Conservation (phyloP, 2,797 vertebrate species). For the Platyrinchus mystaceus region DNA sequence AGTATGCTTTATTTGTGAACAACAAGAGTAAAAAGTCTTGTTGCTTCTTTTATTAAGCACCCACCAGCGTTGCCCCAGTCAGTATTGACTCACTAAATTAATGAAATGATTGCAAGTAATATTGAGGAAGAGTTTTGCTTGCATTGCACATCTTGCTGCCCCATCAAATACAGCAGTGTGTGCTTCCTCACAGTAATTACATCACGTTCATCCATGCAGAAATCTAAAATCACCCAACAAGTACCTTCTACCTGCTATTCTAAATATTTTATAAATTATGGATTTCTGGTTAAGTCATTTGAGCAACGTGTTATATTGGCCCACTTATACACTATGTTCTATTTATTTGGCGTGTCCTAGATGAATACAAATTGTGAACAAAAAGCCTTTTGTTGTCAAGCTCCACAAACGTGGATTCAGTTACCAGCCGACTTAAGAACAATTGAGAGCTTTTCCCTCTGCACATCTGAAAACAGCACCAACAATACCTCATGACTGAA, state of each 20-base stretch:
- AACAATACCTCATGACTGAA: constrained; percentile 49
- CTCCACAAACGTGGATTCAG: constrained; percentile 34
- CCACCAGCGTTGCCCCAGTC: background rate
- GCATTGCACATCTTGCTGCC: background rate
- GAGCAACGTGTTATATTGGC: background rate
- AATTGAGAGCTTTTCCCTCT: constrained; percentile 53
- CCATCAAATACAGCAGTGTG: background rate
- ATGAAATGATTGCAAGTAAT: background rate
- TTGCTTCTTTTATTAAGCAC: background rate
- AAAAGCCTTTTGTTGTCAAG: constrained; percentile 50
- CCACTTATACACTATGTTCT: background rate
- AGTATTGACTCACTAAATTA: background rate
- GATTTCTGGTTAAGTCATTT: background rate
- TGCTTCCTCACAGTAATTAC: background rate
- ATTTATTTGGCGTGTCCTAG: background rate
- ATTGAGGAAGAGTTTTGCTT: background rate
- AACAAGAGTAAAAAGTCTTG: background rate
- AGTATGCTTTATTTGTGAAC: background rate
- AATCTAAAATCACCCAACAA: background rate
- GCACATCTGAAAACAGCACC: constrained; percentile 36
- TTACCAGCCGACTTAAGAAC: constrained; percentile 48
- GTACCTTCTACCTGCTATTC: background rate
- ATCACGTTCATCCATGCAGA: background rate
- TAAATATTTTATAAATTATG: background rate
- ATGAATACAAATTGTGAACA: constrained; percentile 50